Base-by-base conservation (phyloP, 1,140 invertebrate genomes). In the Orchesella cincta region DNA sequence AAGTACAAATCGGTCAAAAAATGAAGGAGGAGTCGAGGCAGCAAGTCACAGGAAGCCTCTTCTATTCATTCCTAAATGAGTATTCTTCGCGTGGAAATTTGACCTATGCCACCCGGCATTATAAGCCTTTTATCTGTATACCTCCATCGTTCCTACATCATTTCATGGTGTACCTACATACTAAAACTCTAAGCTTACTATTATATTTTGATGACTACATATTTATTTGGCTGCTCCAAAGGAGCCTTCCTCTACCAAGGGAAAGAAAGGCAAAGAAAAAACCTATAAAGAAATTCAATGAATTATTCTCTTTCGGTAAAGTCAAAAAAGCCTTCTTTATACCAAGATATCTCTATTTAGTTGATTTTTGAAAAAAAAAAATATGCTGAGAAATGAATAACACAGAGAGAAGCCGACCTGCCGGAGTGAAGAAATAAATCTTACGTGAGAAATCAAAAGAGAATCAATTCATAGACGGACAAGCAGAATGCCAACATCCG, bases 41-140 rank as follows among this genome's bases (percentile, higher is more conserved):
- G 8, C 62, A 67, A 67, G 62, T 67, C 62, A 67, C 62, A 67
- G 62, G 62, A 67, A 67, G 23, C 31, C 28, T 67, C 5, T 67
- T 67, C 8, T 67, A 67, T 67, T 67, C 62, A 31, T 67, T 33
- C 12, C 33, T 33, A 67, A 31, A 67, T 67, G 33, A 23, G 28
- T 33, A 29, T 67, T 67, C 62, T 67, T 67, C n/a, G 62, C 62
- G 62, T 67, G 62, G 62, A 67, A 67, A 67, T 67, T 33, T 67
- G 62, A 67, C 62, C 62, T 67, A 67, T 67, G 62, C 62, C 62
- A 67, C 62, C 62, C 62, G 31, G 31, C 62, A 57, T 23, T 18
- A 16, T 57, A 57, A 57, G 54, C 54, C 54, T 57, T 57, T 57
- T 57, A 5, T 46, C 39, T 46, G 5, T 46, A 5, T 46, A 5